Evolutionary conservation across 2,797 vertebrate genomes (phyloP).

Genomic region (Mastacembelus armatus): DNA sequence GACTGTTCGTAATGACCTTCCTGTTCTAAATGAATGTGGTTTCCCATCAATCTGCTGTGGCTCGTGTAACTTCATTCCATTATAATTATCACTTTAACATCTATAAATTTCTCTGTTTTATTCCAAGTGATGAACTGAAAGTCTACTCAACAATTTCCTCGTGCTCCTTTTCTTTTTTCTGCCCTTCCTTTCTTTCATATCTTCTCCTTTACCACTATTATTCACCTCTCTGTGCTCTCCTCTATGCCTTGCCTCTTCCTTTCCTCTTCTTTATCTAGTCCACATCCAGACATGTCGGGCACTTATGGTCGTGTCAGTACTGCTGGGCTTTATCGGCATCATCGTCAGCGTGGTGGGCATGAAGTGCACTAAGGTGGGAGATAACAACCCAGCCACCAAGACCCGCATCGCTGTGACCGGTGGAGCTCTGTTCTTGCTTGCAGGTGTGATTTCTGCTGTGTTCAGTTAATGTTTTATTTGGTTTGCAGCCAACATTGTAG

Average conservation of each 20-base stretch:
- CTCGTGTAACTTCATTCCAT: slow-evolving; percentile 30
- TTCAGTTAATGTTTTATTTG: background rate
- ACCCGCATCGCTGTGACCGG: slow-evolving; percentile 91
- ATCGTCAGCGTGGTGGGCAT: slow-evolving; percentile 95
- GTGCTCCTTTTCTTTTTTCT: background rate
- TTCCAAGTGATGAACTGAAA: slow-evolving; percentile 35
- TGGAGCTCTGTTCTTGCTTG: slow-evolving; percentile 91
- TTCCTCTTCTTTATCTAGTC: slow-evolving; percentile 79
- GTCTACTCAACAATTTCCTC: slow-evolving; percentile 4
- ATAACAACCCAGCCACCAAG: slow-evolving; percentile 92
- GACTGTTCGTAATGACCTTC: slow-evolving; percentile 14
- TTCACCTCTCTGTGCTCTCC: background rate
- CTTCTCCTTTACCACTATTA: slow-evolving; percentile 5
- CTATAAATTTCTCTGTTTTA: slow-evolving; percentile 26
- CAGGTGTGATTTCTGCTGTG: slow-evolving; percentile 81
- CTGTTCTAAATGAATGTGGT: slow-evolving; percentile 55
- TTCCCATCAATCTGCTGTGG: slow-evolving; percentile 30
- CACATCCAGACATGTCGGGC: slow-evolving; percentile 96
- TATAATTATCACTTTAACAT: slow-evolving; percentile 36
- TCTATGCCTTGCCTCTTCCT: background rate
- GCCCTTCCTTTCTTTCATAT: background rate
- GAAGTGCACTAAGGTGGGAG: slow-evolving; percentile 97
- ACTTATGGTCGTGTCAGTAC: slow-evolving; percentile 95
- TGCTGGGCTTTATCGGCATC: slow-evolving; percentile 93
- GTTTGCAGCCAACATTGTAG: background rate